Evolutionary conservation across 1,140 invertebrate species (phyloP), one percentile per base, ranked within the genome.

Genomic region (Lepidurus apus): DNA sequence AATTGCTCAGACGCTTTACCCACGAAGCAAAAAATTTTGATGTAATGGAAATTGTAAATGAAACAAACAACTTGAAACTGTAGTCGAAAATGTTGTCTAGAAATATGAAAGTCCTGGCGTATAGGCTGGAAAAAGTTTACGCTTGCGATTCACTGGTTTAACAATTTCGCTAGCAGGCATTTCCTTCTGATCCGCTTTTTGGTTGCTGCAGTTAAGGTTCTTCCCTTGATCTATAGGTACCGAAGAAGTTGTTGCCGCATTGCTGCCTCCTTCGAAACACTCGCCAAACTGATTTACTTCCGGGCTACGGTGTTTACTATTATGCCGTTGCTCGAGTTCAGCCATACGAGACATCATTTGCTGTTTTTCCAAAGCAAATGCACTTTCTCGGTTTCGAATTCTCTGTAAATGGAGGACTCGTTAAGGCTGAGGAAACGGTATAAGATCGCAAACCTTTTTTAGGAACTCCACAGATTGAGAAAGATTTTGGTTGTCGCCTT

Each of bases 1-100:
- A 89, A 74, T 84, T 96, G 17, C 82, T 96, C 76, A 85, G 93
- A 77, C 87, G 82, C 21, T 96, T 96, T 82, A 93, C 89, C 4
- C 85, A 88, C 44, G 87, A 85, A 47, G 93, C 94, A 7, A 88
- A 93, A 82, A 86, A 89, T 73, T 96, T 96, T 83, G 91, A 93
- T 81, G 91, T 95, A 82, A 92, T 91, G 89, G 92, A 95, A 84
- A 87, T 96, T 13, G 90, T 96, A 80, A 85, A 89, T 76, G 90
- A 95, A 83, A 87, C 96, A 80, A 93, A 95, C 89, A 91, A 88
- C 83, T 88, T 93, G 79, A 80, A 82, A 53, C 77, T 82, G 13
- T 65, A 65, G 21, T 65, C 7, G 53, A n/a, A 65, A 21, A 65
- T n/a, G 21, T 13, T 21, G 53, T 65, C 8, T 65, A 65, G 4